Conservation (phyloP, 2,797 vertebrate species). For the Lepus oiostolus region DNA sequence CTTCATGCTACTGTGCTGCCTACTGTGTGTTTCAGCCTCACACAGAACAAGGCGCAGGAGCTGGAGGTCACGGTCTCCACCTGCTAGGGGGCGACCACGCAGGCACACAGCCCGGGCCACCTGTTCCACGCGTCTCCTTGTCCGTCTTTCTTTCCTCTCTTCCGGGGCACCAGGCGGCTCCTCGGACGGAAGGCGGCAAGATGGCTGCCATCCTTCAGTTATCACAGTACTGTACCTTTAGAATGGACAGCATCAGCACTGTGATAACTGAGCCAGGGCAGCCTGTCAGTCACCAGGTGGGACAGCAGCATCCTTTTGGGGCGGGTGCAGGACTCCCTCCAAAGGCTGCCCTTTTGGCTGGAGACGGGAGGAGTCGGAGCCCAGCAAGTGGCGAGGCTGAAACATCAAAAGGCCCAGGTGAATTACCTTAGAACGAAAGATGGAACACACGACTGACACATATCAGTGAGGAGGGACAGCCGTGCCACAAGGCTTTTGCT, state of each 20-base stretch:
- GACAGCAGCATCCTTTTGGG: background rate
- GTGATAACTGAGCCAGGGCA: constrained; percentile 99
- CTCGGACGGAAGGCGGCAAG: constrained; percentile 93
- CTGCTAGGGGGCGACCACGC: fast-evolving
- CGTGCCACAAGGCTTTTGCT: background rate
- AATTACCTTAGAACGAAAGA: background rate
- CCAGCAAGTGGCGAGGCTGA: constrained; percentile 18
- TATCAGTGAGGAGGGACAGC: background rate
- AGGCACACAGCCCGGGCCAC: background rate
- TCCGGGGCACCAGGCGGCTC: background rate
- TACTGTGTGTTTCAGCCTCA: background rate
- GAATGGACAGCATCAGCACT: constrained; percentile 99
- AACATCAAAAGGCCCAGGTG: constrained; percentile 4
- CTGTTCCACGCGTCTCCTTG: background rate
- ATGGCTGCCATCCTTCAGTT: constrained; percentile 99
- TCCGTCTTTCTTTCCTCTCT: background rate
- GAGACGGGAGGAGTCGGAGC: background rate
- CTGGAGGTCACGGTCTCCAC: too few relatives aligned
- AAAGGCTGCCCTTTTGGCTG: constrained; percentile 32
- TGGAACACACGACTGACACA: background rate
- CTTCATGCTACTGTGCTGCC: background rate
- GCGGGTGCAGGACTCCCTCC: background rate
- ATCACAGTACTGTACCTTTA: constrained; percentile 99
- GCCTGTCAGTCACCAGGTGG: constrained; percentile 92
- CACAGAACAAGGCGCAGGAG: background rate